These are phyloP conservation scores for Phrynocephalus versicolor DNA, from an alignment of 2,113 vertebrate genomes.

Conservation along the genomic window DNA sequence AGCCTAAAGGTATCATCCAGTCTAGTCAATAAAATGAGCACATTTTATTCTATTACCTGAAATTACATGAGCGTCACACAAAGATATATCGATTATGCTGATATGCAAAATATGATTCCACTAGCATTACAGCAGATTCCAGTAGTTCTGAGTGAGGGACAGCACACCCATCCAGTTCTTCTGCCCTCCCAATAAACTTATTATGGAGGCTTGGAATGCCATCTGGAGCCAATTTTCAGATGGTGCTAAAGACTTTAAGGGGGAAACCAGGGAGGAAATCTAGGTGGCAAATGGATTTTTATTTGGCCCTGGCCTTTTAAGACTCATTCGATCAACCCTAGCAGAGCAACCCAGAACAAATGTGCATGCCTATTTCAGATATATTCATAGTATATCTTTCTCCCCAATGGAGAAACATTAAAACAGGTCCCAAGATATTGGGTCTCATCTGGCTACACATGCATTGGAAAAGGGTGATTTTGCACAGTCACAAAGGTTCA, in stretches of 20 bases:
- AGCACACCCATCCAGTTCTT: no score
- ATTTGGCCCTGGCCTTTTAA: neutral
- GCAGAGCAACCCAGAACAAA: no score
- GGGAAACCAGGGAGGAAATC: neutral
- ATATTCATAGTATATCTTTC: neutral
- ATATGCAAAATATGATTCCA: no score
- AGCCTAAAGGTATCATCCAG: neutral
- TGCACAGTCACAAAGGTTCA: neutral
- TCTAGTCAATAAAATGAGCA: neutral
- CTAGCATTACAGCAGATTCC: neutral
- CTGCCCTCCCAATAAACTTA: neutral
- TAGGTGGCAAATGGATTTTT: neutral
- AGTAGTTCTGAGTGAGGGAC: neutral
- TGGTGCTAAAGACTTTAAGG: neutral
- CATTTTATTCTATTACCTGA: neutral
- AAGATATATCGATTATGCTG: no score
- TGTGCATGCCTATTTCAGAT: neutral
- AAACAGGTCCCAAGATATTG: neutral
- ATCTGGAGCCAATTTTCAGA: neutral
- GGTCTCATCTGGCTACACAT: neutral
- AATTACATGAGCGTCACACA: neutral
- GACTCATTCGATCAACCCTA: neutral
- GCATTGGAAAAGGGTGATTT: neutral
- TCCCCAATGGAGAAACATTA: neutral
- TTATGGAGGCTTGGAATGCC: neutral